Conservation (phyloP, 2,113 vertebrate genomes). For the Silurus glanis region DNA sequence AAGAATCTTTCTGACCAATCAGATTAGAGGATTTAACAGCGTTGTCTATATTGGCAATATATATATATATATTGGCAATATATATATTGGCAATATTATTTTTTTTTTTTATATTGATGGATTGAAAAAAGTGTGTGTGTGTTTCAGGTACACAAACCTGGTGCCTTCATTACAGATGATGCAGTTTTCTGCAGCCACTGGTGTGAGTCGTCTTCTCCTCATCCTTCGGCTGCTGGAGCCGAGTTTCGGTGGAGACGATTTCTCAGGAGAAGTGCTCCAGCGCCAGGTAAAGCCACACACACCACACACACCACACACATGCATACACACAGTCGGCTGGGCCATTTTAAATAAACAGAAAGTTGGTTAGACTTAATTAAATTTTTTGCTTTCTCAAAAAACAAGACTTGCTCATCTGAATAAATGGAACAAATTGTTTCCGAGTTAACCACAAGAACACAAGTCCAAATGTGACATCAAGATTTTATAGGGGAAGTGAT, state of each 20-base stretch:
- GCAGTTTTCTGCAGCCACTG: constrained; percentile 77
- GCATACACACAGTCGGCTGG: no score
- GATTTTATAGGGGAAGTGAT: background rate
- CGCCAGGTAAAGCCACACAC: constrained; percentile 67
- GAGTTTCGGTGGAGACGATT: constrained; percentile 60
- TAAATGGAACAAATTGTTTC: background rate
- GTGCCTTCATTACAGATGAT: constrained; percentile 72
- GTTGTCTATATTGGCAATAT: background rate
- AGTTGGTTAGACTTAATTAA: background rate
- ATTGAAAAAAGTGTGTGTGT: constrained; percentile 25
- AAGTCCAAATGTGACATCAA: background rate
- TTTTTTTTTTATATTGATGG: no score
- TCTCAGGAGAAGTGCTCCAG: constrained; percentile 71
- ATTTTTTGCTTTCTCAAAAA: no score
- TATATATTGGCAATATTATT: no score
- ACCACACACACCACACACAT: background rate
- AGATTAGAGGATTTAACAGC: background rate
- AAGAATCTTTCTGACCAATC: background rate
- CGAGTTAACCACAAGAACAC: background rate
- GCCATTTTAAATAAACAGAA: background rate
- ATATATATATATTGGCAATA: no score
- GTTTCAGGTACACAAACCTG: constrained; percentile 72
- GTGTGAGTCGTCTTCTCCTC: constrained; percentile 74
- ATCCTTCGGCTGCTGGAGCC: constrained; percentile 74
- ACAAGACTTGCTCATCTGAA: background rate